Evolutionary conservation across 2,888 invertebrate genomes (phyloP).

Genomic region (Megamerina dolium): DNA sequence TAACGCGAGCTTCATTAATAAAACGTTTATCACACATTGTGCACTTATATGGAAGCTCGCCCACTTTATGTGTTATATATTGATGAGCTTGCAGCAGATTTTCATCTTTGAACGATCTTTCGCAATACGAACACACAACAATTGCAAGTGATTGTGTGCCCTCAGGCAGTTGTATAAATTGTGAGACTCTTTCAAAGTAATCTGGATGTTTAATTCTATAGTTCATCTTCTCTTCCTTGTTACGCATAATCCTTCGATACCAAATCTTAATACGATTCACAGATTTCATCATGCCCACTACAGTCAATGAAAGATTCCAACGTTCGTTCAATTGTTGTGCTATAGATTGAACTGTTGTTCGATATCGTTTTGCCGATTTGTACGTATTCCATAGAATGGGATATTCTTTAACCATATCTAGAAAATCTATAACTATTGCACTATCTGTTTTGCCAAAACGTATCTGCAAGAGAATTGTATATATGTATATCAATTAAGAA

Average conservation of each 20-base stretch:
- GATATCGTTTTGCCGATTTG: not conserved
- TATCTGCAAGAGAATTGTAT: not conserved
- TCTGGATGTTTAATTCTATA: not conserved
- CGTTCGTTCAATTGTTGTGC: not conserved
- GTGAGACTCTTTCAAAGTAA: not conserved
- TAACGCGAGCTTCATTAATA: not conserved
- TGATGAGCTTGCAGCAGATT: not conserved
- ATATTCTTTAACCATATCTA: not conserved
- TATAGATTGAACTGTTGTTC: not conserved
- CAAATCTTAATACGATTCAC: not conserved
- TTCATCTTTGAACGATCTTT: not conserved
- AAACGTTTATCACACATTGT: not conserved
- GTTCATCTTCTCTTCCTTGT: not conserved
- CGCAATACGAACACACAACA: not conserved
- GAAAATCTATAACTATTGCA: slow-evolving; percentile 12
- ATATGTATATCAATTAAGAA: no score
- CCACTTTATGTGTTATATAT: not conserved
- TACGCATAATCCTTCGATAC: not conserved
- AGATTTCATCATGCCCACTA: not conserved
- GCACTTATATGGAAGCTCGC: not conserved
- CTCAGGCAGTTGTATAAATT: not conserved
- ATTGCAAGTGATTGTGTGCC: not conserved
- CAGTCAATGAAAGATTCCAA: not conserved
- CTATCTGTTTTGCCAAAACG: not conserved
- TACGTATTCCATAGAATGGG: not conserved